These are phyloP conservation scores for Coecobrya sp. DNA, from an alignment of 2,888 invertebrate genomes.

Conservation along the genomic window DNA sequence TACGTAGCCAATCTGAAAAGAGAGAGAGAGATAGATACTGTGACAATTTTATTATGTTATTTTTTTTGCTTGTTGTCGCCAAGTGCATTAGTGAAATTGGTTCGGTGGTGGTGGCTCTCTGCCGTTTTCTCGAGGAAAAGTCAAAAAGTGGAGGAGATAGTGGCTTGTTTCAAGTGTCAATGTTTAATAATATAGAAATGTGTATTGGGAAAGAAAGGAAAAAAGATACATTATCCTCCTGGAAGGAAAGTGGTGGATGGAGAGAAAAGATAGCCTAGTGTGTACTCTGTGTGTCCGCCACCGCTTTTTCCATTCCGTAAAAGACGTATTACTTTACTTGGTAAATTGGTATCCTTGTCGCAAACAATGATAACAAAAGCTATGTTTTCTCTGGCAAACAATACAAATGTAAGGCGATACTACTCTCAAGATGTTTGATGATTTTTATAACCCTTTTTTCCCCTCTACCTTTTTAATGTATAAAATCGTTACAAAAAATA, in stretches of 20 bases:
- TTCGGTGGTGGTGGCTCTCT: too few relatives aligned
- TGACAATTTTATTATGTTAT: conserved; percentile 66
- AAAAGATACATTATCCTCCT: not conserved
- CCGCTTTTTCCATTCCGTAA: not conserved
- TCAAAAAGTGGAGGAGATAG: not conserved
- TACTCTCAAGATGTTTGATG: too few relatives aligned
- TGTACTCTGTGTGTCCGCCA: not conserved
- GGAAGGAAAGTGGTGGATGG: not conserved
- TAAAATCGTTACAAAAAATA: too few relatives aligned
- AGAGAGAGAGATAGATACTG: conserved; percentile 10
- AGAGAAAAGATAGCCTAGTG: not conserved
- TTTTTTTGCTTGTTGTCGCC: conserved; percentile 67
- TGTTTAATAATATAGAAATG: conserved; percentile 11
- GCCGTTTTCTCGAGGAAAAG: not conserved
- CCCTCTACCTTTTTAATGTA: too few relatives aligned
- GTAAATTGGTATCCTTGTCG: not conserved
- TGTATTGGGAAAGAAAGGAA: not conserved
- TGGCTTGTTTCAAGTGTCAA: not conserved
- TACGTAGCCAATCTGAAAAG: not conserved
- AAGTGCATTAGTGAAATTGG: conserved; percentile 83
- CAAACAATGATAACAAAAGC: not conserved
- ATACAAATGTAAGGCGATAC: conserved; percentile 14
- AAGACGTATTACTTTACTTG: not conserved
- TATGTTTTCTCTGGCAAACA: not conserved
- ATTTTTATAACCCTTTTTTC: not conserved